A percentile compares a stretch with the other conserved stretches of the same genome.
These are phyloP conservation scores for Phylloscopus trochilus DNA, from an alignment of 2,113 vertebrate species.

Conservation along the genomic window DNA sequence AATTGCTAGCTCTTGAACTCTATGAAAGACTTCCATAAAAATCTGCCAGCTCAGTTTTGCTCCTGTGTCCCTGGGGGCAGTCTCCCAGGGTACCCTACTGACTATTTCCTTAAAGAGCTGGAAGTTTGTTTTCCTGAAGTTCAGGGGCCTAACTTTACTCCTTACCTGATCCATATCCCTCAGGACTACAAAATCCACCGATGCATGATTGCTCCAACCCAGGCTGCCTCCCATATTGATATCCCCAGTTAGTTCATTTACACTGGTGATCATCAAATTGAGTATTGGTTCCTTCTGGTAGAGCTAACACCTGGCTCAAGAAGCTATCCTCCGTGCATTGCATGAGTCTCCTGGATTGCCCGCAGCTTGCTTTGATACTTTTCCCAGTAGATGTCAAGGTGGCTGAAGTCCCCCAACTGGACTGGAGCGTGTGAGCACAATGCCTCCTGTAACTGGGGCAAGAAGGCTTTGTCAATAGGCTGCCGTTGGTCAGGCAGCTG, in stretches of 20 bases:
- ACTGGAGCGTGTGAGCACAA: neutral
- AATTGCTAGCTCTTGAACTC: neutral
- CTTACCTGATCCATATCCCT: neutral
- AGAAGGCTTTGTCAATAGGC: neutral
- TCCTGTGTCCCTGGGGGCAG: neutral
- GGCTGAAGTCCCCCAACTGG: neutral
- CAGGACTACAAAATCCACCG: neutral
- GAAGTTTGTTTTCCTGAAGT: neutral
- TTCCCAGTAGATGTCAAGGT: neutral
- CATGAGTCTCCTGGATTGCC: neutral
- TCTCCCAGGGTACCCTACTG: neutral
- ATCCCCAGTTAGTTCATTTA: neutral
- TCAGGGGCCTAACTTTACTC: neutral
- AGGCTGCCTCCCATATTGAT: neutral
- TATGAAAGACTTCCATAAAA: neutral
- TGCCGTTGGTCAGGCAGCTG: neutral
- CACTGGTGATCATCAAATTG: neutral
- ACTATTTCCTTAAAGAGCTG: neutral
- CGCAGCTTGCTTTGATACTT: neutral
- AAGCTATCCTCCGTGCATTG: neutral
- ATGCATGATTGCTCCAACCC: rapidly evolving
- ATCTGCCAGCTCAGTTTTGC: neutral
- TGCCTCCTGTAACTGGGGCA: neutral
- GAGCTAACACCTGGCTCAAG: neutral
- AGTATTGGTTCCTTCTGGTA: neutral